A percentile compares a stretch with the other conserved stretches of the same genome.
Evolutionary conservation across 1,140 invertebrate genomes (phyloP).

Genomic region (Trichogramma pretiosum): DNA sequence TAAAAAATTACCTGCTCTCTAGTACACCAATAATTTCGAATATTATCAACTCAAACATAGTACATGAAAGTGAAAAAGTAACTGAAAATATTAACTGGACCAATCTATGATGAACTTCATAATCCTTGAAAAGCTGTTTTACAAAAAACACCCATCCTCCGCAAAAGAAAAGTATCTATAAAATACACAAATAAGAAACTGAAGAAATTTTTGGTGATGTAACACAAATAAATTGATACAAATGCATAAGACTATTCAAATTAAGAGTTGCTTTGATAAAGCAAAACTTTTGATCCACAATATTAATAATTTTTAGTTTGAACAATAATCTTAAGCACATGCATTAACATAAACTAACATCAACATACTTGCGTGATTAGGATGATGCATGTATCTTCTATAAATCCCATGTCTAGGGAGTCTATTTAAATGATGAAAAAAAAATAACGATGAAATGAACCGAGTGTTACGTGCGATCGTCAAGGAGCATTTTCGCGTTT

Average conservation of each 20-base stretch:
- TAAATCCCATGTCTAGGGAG: constrained; percentile 54
- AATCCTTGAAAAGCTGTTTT: constrained; percentile 94
- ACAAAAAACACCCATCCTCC: constrained; percentile 99
- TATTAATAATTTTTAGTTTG: neutral
- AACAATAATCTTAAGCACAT: constrained; percentile 9
- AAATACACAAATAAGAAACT: too few species aligned
- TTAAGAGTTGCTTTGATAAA: neutral
- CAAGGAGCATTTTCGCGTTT: too few species aligned
- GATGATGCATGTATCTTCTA: constrained; percentile 60
- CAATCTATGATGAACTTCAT: constrained; percentile 91
- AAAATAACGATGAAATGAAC: too few species aligned
- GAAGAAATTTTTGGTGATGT: constrained; percentile 5
- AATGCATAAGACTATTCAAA: constrained; percentile 4
- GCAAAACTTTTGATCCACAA: neutral
- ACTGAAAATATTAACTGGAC: constrained; percentile 95
- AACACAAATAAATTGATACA: constrained; percentile 3
- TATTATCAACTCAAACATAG: constrained; percentile 99
- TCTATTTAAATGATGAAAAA: too few species aligned
- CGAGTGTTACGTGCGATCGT: too few species aligned
- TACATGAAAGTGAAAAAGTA: constrained; percentile 95
- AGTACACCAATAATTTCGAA: constrained; percentile 97
- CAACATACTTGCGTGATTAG: constrained; percentile 56
- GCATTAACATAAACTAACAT: neutral
- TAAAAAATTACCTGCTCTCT: constrained; percentile 57
- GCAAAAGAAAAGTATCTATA: constrained; percentile 86